phyloP scores from a whole-genome alignment of 1,140 invertebrate species.

The Ceratosolen fusciceps region DNA sequence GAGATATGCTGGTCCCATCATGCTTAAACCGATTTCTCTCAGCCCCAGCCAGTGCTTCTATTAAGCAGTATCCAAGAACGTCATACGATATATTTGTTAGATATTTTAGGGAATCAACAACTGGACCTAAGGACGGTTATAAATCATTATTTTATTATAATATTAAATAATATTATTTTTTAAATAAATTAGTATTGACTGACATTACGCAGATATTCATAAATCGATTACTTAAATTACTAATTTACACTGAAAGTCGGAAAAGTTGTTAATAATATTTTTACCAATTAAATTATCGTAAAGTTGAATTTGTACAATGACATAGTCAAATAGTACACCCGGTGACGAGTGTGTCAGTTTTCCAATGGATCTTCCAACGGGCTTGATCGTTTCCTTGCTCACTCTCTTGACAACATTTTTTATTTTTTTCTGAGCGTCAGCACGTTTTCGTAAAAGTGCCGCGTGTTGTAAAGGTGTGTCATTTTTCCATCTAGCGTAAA shows the following conservation, averaged over 20 bases:
- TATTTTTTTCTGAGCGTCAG: conserved; percentile 90
- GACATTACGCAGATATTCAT: no score
- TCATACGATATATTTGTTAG: conserved; percentile 96
- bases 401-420: conserved; percentile 98
- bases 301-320: conserved; percentile 92
- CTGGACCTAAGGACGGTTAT: conserved; percentile 76
- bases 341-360: conserved; percentile 98
- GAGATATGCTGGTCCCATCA: conserved; percentile 93
- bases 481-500: conserved; percentile 96
- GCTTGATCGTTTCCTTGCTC: conserved; percentile 98
- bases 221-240: no score
- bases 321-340: conserved; percentile 96
- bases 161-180: no score
- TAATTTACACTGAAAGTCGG: no score
- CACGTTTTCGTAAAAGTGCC: conserved; percentile 84
- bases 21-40: conserved; percentile 85
- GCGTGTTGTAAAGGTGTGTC: conserved; percentile 88
- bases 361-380: conserved; percentile 93
- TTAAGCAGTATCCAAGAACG: conserved; percentile 94
- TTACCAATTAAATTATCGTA: conserved; percentile 94
- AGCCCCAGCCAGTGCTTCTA: conserved; percentile 89
- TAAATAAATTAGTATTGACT: no score
- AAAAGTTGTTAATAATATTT: background rate
- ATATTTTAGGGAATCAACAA: conserved; percentile 98
- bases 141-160: conserved; percentile 12